phyloP scores from a whole-genome alignment of 1,140 invertebrate genomes.

The Lepeophtheirus salmonis region DNA sequence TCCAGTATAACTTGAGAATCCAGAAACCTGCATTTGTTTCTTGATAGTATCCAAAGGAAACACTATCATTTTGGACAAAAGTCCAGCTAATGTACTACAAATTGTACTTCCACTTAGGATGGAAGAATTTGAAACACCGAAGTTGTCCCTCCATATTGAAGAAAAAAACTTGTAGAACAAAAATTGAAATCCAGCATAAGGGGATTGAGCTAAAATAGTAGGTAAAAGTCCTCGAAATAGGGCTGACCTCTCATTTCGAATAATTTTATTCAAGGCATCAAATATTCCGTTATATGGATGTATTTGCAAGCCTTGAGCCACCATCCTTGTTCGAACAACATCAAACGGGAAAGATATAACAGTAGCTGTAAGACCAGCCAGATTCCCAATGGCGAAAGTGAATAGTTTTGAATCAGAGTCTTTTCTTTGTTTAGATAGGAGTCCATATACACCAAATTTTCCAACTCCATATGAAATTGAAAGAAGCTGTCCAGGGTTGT shows the following conservation, averaged over 20 bases:
- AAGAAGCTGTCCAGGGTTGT: slow-evolving; percentile 72
- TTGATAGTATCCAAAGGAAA: slow-evolving; percentile 73
- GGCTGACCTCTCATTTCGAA: slow-evolving; percentile 45
- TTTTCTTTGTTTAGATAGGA: not conserved
- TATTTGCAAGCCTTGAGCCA: slow-evolving; percentile 55
- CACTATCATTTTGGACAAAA: slow-evolving; percentile 49
- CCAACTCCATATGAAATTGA: slow-evolving; percentile 68
- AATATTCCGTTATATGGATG: slow-evolving; percentile 49
- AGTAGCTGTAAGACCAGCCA: slow-evolving; percentile 58
- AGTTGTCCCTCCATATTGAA: slow-evolving; percentile 13
- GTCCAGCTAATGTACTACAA: slow-evolving; percentile 51
- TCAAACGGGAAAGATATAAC: slow-evolving; percentile 70
- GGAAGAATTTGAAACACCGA: slow-evolving; percentile 21
- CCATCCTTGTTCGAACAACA: slow-evolving; percentile 73
- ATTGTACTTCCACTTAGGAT: slow-evolving; percentile 30
- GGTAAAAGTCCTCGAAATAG: slow-evolving; percentile 65
- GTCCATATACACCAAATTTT: slow-evolving; percentile 36
- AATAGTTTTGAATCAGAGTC: not conserved
- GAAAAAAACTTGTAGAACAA: slow-evolving; percentile 45
- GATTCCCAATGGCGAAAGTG: slow-evolving; percentile 34
- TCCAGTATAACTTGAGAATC: slow-evolving; percentile 50
- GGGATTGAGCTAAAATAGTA: slow-evolving; percentile 63
- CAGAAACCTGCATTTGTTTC: slow-evolving; percentile 69
- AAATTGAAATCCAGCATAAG: slow-evolving; percentile 72
- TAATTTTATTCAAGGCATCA: slow-evolving; percentile 39